A percentile compares a stretch with the other conserved stretches of the same genome.
Evolutionary conservation across 2,797 vertebrate genomes (phyloP).

Genomic region (Sebastes alutus): DNA sequence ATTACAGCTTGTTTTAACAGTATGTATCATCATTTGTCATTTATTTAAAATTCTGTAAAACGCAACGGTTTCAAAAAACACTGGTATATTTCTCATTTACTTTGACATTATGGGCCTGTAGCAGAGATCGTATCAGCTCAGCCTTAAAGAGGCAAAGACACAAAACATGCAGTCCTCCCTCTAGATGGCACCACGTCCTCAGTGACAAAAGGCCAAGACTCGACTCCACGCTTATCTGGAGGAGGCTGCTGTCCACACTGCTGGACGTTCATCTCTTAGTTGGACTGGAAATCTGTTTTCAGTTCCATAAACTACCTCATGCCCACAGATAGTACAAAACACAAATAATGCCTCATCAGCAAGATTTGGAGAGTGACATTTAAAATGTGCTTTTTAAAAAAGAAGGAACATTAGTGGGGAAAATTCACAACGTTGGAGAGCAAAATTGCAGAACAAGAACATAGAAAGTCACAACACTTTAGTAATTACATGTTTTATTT

Average conservation of each 20-base stretch:
- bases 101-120: not conserved
- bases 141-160: constrained; percentile 3
- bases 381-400: not conserved
- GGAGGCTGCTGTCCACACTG: not conserved
- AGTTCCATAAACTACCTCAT: not conserved
- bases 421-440: not conserved
- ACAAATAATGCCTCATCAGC: not conserved
- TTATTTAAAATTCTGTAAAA: not conserved
- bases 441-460: not conserved
- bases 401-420: not conserved
- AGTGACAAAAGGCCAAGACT: constrained; percentile 55
- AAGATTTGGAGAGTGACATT: not conserved
- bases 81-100: not conserved
- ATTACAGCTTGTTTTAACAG: not conserved
- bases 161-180: constrained; percentile 52
- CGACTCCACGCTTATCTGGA: not conserved
- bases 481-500: constrained; percentile 85
- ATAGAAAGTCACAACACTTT: constrained; percentile 47
- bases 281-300: not conserved
- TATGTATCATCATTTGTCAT: not conserved
- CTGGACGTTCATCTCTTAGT: not conserved
- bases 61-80: not conserved
- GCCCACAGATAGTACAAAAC: not conserved
- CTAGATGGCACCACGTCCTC: constrained; percentile 79
- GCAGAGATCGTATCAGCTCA: not conserved